Evolutionary conservation across 2,888 invertebrate genomes (phyloP), one percentile per base, ranked within the genome.

Genomic region (Lasioglossum oenotherae): DNA sequence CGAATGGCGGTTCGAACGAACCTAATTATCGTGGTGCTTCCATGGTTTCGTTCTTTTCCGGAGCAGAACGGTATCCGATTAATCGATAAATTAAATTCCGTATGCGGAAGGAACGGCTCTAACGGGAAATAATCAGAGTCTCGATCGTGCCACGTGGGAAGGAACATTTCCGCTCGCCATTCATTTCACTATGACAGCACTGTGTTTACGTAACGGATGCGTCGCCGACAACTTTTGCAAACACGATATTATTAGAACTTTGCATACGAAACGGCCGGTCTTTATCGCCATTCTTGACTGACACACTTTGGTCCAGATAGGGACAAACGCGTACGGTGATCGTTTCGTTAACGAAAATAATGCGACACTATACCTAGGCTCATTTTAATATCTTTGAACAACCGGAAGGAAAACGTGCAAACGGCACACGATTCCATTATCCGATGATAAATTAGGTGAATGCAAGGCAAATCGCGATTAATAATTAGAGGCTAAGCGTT

Each of bases 11-110:
- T 78, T 80, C 87, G 82, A 87, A 87, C 87, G 84, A 76, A 81
- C 78, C 82, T 80, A 84, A 84, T 87, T 82, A 87, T 84, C 80
- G 49, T 46, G 72, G 78, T 60, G 78, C 73, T 67, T 82, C 81
- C 74, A 64, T 78, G 87, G 80, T 78, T 82, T 79, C 80, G 74
- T 82, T 82, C 78, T 80, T 77, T 88, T 89, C 67, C 84, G 77
- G 84, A 81, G 84, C 88, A 74, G 87, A 82, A 77, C 85, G 81
- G 73, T 78, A 75, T 74, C 69, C 83, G 78, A 86, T 80, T 86
- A 76, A 86, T 75, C 80, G 77, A 85, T 86, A 81, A 89, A 85
- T 86, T 81, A 75, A n/a, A 82, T 81, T 74, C 82, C 80, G 71
- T 73, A 38, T n/a, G 69, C 74, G 84, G 81, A 89, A 89, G 84